Conservation (phyloP, 2,888 invertebrate species). For the Phlogophora meticulosa region DNA sequence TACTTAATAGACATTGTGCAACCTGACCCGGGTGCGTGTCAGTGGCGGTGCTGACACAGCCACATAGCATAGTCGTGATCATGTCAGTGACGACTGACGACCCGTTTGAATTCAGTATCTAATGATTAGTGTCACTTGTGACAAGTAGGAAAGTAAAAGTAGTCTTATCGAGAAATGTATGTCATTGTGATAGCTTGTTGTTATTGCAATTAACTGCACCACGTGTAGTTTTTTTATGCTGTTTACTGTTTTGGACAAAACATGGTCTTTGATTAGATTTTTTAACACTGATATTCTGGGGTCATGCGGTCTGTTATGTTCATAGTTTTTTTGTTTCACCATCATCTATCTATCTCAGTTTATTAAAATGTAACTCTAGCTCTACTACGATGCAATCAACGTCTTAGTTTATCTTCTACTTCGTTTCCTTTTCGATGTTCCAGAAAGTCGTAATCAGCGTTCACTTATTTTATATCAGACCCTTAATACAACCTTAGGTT, state of each 20-base stretch:
- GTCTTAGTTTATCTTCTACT: not conserved
- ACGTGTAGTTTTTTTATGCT: not conserved
- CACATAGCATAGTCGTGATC: conserved; percentile 52
- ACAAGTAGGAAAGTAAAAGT: conserved; percentile 45
- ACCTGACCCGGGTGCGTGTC: conserved; percentile 57
- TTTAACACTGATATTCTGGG: not conserved
- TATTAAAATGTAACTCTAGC: not conserved
- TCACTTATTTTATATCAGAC: not conserved
- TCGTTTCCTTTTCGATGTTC: not conserved
- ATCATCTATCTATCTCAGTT: not conserved
- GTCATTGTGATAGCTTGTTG: conserved; percentile 20
- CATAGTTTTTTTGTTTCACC: not conserved
- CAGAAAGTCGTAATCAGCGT: not conserved
- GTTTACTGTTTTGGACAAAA: not conserved
- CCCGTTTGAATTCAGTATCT: conserved; percentile 48
- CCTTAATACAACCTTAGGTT: too few species aligned
- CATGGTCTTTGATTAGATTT: not conserved
- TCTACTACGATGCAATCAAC: not conserved
- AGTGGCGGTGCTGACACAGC: conserved; percentile 51
- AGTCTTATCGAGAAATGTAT: conserved; percentile 22
- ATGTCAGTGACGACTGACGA: conserved; percentile 35
- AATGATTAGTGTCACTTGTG: conserved; percentile 56
- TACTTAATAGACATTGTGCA: conserved; percentile 65
- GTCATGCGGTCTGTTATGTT: not conserved
- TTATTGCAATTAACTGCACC: not conserved